Evolutionary conservation across 2,113 vertebrate genomes (phyloP).

Genomic region (Laticauda laticaudata): DNA sequence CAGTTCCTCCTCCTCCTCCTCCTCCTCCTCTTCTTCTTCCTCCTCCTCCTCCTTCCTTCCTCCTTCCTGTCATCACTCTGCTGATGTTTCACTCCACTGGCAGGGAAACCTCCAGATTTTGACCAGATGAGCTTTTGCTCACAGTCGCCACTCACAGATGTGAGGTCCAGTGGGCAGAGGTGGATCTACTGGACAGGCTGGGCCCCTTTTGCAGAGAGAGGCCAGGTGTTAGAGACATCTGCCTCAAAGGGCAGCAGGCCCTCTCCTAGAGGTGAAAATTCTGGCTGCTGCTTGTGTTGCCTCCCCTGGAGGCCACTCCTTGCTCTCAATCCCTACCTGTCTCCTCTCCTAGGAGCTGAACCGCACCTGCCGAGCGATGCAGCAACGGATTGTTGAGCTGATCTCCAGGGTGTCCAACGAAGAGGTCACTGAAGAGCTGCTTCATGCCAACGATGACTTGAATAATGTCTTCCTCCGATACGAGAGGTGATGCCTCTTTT

Average conservation of each 20-base stretch:
- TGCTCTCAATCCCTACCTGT: neutral
- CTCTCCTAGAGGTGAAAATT: neutral
- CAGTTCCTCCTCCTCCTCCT: conserved; percentile 33
- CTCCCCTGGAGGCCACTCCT: neutral
- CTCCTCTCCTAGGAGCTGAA: conserved; percentile 85
- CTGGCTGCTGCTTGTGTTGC: neutral
- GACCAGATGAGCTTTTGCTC: conserved; percentile 30
- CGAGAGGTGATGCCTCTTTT: conserved; percentile 77
- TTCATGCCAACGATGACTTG: conserved; percentile 96
- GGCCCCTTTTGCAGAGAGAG: neutral
- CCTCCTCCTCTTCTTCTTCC: neutral
- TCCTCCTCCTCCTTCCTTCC: neutral
- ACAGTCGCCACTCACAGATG: conserved; percentile 45
- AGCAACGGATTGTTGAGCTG: conserved; percentile 93
- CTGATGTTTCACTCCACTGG: conserved; percentile 38
- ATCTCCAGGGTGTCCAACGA: conserved; percentile 94
- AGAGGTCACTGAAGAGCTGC: conserved; percentile 92
- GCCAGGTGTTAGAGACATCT: neutral
- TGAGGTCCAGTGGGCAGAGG: neutral
- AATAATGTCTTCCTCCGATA: conserved; percentile 96
- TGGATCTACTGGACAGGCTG: neutral
- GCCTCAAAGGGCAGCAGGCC: neutral
- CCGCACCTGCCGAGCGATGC: conserved; percentile 95
- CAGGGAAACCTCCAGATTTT: conserved; percentile 25
- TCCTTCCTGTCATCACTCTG: conserved; percentile 28